Base-by-base conservation (phyloP, 2,888 invertebrate genomes). In the Oligia latruncula region DNA sequence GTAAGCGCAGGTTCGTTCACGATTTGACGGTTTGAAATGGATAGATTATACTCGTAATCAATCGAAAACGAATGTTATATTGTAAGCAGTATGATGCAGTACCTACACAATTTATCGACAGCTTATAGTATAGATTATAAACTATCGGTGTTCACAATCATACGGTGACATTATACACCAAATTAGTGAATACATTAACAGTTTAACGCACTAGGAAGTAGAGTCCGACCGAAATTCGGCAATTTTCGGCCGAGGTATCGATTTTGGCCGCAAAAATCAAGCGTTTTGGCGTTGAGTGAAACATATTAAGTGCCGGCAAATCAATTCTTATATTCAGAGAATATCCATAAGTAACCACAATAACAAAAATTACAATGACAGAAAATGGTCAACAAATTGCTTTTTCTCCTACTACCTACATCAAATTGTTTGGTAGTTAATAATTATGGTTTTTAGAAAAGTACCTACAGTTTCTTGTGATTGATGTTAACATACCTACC, bases 191-290 rank as follows among this genome's bases (percentile, higher is more conserved):
- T 40, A n/a, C 68, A n/a, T 13, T 20, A n/a, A 74, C 35, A 74
- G n/a, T 23, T 17, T n/a, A 40, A 74, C 68, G 74, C 74, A 67
- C 49, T 66, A 9, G 66, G 49, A 23, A 35, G 35, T 9, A 35
- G 62, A 35, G 35, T 35, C 6, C 6, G 17, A 64, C 17, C 35
- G 35, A 64, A 64, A 35, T 64, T 4, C 58, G 58, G 4, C 1
- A 60, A n/a, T 62, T 60, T 60, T 29, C 13, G 15, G 60, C 13
- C n/a, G 60, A 60, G 5, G 5, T 29, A 62, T 20, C 64, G 17
- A 4, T 65, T 65, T 64, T 20, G 35, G 64, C 17, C 17, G 17
- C 35, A 17, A 35, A 35, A 62, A 29, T 6, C 2, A 29, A 29
- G 29, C 29, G 29, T 15, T 3, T 64, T 3, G 17, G 35, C 17